Conservation (phyloP, 2,113 vertebrate genomes). For the Lophura nycthemera region DNA sequence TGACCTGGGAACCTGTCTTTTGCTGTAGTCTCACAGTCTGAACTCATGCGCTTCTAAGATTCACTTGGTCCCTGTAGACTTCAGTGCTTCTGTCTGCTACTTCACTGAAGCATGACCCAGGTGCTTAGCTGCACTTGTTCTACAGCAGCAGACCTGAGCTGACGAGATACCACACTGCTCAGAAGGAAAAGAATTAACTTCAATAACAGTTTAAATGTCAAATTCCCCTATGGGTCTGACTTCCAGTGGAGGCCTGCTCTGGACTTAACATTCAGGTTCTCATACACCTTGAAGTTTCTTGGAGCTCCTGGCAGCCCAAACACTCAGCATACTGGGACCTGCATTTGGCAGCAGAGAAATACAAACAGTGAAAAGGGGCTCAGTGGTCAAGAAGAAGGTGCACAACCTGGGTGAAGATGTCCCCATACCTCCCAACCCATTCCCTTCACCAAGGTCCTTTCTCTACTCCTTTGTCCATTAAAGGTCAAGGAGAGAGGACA, state of each 20-base stretch:
- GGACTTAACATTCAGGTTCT: not conserved
- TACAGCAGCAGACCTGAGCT: not conserved
- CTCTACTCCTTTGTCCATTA: not conserved
- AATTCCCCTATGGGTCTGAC: not conserved
- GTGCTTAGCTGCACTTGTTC: not conserved
- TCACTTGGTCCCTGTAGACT: not conserved
- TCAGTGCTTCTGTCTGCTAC: not conserved
- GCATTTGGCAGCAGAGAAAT: not conserved
- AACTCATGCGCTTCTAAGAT: not conserved
- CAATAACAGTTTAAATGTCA: not conserved
- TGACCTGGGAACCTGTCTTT: not conserved
- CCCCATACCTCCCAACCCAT: not conserved
- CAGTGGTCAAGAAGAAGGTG: not conserved
- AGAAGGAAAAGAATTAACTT: not conserved
- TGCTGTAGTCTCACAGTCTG: rapidly evolving
- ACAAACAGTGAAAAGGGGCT: not conserved
- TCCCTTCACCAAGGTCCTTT: not conserved
- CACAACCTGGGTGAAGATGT: not conserved
- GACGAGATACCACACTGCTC: not conserved
- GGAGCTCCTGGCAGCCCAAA: not conserved
- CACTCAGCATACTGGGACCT: not conserved
- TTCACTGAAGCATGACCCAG: not conserved
- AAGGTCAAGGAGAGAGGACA: not conserved
- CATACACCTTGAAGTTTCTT: not conserved
- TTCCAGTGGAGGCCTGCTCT: not conserved